Percentiles rank a stretch among this genome's conserved stretches.
phyloP scores from a whole-genome alignment of 2,797 vertebrate genomes.

The Anniella stebbinsi region DNA sequence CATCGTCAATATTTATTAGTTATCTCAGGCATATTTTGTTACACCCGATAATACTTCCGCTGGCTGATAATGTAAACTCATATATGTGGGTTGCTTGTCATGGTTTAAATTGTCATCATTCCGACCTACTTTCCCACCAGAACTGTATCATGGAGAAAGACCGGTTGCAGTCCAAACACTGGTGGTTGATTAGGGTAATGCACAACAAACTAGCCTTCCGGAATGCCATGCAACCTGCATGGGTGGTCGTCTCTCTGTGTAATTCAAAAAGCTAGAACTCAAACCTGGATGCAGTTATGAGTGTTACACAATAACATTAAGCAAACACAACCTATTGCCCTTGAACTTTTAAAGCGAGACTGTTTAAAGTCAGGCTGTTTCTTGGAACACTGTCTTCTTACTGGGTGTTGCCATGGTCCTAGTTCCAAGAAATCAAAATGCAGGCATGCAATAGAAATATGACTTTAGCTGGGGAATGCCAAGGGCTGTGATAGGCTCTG shows the following conservation, averaged over 20 bases:
- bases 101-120: background rate
- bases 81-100: background rate
- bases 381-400: constrained; percentile 56
- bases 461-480: background rate
- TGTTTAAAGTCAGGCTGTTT: constrained; percentile 42
- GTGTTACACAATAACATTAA: constrained; percentile 43
- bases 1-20: background rate
- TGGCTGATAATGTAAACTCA: background rate
- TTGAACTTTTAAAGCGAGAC: constrained; percentile 61
- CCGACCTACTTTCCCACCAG: background rate
- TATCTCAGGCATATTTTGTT: background rate
- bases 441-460: background rate
- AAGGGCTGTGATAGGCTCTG: background rate
- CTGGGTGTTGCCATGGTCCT: constrained; percentile 22
- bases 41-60: background rate
- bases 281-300: constrained; percentile 63
- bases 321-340: constrained; percentile 65
- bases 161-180: background rate
- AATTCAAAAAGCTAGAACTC: constrained; percentile 41
- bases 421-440: constrained; percentile 35
- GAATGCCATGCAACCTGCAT: constrained; percentile 11
- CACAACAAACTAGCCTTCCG: background rate
- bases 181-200: background rate
- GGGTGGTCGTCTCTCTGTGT: constrained; percentile 54
- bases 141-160: background rate